Percentiles rank a stretch among this genome's conserved stretches.
These are phyloP conservation scores for Hydrophis major DNA, from an alignment of 2,797 vertebrate genomes.

Conservation along the genomic window DNA sequence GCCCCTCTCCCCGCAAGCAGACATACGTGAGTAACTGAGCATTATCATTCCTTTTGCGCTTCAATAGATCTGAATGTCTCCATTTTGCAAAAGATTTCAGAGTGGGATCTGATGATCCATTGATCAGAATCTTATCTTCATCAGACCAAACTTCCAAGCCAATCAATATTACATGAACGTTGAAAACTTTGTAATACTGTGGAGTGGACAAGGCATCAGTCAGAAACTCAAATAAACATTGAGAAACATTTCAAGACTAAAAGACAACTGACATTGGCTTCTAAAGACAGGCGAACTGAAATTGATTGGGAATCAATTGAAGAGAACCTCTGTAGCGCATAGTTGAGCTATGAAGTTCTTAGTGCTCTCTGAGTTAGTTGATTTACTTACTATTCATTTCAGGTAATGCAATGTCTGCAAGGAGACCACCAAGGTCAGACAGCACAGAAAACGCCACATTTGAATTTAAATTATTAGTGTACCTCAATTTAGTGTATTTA, in stretches of 20 bases:
- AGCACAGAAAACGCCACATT: background rate
- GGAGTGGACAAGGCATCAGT: background rate
- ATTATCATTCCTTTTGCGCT: constrained; percentile 78
- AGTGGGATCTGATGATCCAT: constrained; percentile 63
- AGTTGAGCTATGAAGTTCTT: background rate
- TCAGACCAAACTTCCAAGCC: constrained; percentile 87
- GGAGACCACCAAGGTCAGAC: background rate
- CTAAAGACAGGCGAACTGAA: background rate
- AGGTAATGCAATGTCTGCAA: background rate
- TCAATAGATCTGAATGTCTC: constrained; percentile 71
- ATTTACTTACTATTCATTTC: background rate
- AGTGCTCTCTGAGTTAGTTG: background rate
- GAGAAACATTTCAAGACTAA: background rate
- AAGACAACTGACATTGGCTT: fast-evolving
- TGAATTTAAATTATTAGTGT: too few relatives aligned
- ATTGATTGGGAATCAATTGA: background rate
- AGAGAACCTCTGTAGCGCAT: background rate
- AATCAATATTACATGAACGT: constrained; percentile 80
- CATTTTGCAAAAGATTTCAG: constrained; percentile 80
- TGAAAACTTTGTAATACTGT: constrained; percentile 85
- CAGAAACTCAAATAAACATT: fast-evolving
- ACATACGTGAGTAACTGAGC: constrained; percentile 88
- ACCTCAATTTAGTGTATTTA: too few relatives aligned
- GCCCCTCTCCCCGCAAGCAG: background rate
- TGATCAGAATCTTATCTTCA: constrained; percentile 74